phyloP scores from a whole-genome alignment of 2,113 vertebrate genomes.

The Tachysurus fulvidraco region DNA sequence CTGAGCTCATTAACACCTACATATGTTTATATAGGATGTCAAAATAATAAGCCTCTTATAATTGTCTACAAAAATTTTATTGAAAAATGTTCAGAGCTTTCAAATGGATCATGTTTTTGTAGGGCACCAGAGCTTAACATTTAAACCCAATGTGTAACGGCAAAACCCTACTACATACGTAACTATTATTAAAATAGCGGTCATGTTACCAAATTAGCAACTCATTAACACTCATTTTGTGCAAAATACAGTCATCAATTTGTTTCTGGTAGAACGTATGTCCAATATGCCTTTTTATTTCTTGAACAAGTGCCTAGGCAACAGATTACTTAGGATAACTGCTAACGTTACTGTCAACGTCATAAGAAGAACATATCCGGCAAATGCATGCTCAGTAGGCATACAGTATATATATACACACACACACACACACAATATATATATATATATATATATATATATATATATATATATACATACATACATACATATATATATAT shows the following conservation, averaged over 20 bases:
- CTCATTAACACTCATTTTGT: not conserved
- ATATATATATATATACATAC: too few relatives aligned
- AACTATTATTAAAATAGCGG: not conserved
- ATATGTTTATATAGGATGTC: not conserved
- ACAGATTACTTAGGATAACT: not conserved
- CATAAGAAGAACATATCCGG: not conserved
- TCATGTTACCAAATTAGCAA: not conserved
- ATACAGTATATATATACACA: not conserved
- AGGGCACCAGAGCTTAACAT: not conserved
- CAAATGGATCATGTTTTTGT: not conserved
- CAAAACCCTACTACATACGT: not conserved
- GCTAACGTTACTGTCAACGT: not conserved
- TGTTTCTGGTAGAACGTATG: not conserved
- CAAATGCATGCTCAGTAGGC: not conserved
- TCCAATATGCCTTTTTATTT: not conserved
- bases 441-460: too few relatives aligned
- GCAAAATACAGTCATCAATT: not conserved
- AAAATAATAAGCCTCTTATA: not conserved
- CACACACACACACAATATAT: too few relatives aligned
- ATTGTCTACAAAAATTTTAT: not conserved
- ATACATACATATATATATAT: too few relatives aligned
- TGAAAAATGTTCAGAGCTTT: not conserved
- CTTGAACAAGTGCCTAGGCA: not conserved
- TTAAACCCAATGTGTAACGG: not conserved
- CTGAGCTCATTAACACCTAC: not conserved